Conservation (phyloP, 2,113 vertebrate genomes). For the Caloenas nicobarica region DNA sequence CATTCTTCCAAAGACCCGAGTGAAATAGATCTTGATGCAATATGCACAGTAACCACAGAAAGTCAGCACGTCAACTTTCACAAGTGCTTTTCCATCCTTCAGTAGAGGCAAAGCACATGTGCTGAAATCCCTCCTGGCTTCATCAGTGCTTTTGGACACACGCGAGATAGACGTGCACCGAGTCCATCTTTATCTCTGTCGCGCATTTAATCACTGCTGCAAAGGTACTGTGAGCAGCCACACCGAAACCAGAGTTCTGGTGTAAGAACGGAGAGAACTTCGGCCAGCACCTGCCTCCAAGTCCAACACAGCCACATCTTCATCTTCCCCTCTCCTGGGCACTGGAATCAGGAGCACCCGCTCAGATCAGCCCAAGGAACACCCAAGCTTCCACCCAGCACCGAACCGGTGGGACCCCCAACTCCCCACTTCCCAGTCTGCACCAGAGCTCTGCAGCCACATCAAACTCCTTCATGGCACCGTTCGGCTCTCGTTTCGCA, state of each 20-base stretch:
- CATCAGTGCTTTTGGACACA: neutral
- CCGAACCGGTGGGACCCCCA: neutral
- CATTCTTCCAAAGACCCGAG: rapidly evolving
- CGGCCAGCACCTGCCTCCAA: neutral
- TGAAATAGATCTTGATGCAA: neutral
- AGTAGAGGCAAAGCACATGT: neutral
- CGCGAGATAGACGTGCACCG: neutral
- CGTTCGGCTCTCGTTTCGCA: neutral
- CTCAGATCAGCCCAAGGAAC: neutral
- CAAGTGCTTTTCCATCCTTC: neutral
- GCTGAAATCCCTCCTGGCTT: neutral
- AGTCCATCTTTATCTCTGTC: neutral
- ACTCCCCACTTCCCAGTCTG: neutral
- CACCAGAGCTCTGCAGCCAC: neutral
- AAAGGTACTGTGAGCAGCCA: neutral
- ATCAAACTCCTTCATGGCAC: rapidly evolving
- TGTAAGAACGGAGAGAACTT: neutral
- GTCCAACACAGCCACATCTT: neutral
- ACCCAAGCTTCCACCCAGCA: rapidly evolving
- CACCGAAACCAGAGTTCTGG: neutral
- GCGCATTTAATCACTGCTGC: neutral
- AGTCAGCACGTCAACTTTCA: neutral
- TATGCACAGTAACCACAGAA: neutral
- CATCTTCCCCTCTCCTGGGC: neutral
- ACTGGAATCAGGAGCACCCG: neutral